Percentiles rank a stretch among this genome's conserved stretches.
phyloP scores from a whole-genome alignment of 2,797 vertebrate species.

The Cossypha caffra region DNA sequence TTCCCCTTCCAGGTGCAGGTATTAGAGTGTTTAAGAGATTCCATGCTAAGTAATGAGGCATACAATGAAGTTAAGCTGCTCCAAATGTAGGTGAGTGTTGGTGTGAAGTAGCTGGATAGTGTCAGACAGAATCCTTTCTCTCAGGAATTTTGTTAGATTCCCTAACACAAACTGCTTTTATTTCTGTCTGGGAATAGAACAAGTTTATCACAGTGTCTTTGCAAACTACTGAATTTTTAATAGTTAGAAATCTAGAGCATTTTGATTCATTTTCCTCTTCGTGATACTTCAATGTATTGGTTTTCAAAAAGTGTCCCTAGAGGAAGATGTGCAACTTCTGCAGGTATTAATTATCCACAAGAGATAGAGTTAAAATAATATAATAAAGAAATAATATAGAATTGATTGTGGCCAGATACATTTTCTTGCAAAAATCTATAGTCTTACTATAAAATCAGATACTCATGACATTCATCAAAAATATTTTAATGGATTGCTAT shows the following conservation, averaged over 20 bases:
- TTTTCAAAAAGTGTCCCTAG: neutral
- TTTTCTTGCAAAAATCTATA: neutral
- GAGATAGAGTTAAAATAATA: neutral
- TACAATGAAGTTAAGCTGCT: neutral
- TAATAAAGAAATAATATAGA: neutral
- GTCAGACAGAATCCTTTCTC: neutral
- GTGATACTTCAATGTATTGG: neutral
- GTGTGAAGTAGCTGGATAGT: neutral
- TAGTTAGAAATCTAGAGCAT: neutral
- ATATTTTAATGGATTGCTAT: neutral
- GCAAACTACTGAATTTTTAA: neutral
- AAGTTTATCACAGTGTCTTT: neutral
- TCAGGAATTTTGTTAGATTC: neutral
- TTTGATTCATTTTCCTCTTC: neutral
- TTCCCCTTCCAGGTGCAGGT: neutral
- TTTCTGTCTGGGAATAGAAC: neutral
- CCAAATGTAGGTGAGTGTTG: neutral
- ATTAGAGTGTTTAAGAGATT: neutral
- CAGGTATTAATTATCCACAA: neutral
- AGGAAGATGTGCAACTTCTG: neutral
- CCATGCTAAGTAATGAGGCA: neutral
- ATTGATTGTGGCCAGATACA: neutral
- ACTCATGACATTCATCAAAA: neutral
- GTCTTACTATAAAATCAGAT: neutral
- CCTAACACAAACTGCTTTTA: neutral